These are phyloP conservation scores for Rana temporaria DNA, from an alignment of 2,113 vertebrate species.

Conservation along the genomic window DNA sequence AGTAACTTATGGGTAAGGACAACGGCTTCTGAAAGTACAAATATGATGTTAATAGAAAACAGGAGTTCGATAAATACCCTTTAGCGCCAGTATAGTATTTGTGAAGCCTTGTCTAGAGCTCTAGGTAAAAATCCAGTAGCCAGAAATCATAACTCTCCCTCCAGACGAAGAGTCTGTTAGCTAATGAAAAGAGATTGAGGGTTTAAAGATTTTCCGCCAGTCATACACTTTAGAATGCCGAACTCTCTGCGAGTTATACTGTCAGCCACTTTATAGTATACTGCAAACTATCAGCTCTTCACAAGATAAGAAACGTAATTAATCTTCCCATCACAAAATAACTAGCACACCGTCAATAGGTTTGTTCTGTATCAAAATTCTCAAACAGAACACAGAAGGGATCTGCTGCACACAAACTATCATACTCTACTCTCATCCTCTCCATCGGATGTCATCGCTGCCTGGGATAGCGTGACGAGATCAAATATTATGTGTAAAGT, in stretches of 20 bases:
- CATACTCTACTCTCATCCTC: neutral
- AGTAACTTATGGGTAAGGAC: too few species aligned
- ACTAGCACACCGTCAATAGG: conserved; percentile 1
- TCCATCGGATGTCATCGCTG: too few species aligned
- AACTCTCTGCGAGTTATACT: neutral
- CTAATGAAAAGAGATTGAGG: conserved; percentile 52
- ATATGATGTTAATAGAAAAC: too few species aligned
- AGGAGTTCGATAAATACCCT: too few species aligned
- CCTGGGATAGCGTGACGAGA: neutral
- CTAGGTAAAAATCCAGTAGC: conserved; percentile 19
- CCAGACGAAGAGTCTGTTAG: conserved; percentile 15
- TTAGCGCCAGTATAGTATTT: too few species aligned
- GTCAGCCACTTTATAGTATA: conserved; percentile 32
- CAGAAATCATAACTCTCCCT: conserved; percentile 24
- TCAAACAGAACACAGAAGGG: neutral
- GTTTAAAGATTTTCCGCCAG: conserved; percentile 53
- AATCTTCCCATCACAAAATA: conserved; percentile 35
- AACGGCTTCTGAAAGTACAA: too few species aligned
- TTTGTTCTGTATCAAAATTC: conserved; percentile 16
- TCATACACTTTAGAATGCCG: conserved; percentile 1
- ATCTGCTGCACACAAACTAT: neutral
- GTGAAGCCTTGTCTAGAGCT: neutral
- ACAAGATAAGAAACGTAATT: conserved; percentile 21
- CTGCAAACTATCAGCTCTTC: conserved; percentile 18
- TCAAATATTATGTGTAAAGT: neutral